Conservation (phyloP, 2,888 invertebrate species). For the Epistrophe eligans region DNA sequence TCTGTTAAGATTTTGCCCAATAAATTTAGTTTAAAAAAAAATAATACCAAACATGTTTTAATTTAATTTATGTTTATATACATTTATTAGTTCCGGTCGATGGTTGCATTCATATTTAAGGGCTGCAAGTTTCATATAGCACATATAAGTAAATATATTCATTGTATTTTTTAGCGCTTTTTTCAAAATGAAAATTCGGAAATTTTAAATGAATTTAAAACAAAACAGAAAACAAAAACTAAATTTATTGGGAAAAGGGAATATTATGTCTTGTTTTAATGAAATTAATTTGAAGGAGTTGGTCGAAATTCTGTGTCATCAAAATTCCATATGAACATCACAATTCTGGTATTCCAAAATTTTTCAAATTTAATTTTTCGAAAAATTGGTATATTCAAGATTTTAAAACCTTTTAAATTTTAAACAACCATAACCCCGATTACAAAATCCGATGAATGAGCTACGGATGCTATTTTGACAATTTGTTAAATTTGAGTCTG, state of each 20-base stretch:
- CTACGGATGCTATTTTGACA: too few relatives aligned
- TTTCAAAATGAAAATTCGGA: background rate
- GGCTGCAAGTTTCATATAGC: conserved; percentile 56
- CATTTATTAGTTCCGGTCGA: conserved; percentile 24
- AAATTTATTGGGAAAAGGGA: conserved; percentile 73
- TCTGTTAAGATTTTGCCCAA: conserved; percentile 83
- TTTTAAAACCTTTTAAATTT: too few relatives aligned
- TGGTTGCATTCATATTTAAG: conserved; percentile 53
- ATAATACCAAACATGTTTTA: conserved; percentile 81
- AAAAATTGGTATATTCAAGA: too few relatives aligned
- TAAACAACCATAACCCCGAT: too few relatives aligned
- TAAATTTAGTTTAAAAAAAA: conserved; percentile 85
- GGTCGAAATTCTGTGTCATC: background rate
- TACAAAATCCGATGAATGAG: too few relatives aligned
- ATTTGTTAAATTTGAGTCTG: too few relatives aligned
- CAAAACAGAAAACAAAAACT: conserved; percentile 48
- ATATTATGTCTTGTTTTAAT: conserved; percentile 34
- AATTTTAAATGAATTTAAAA: conserved; percentile 6
- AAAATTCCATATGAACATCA: background rate
- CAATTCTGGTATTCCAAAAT: background rate
- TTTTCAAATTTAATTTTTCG: background rate
- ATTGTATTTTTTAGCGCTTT: conserved; percentile 14
- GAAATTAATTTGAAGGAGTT: background rate
- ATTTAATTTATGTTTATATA: conserved; percentile 73
- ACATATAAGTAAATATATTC: conserved; percentile 12